Base-by-base conservation (phyloP, 2,797 vertebrate species). In the Cossypha niveicapilla region DNA sequence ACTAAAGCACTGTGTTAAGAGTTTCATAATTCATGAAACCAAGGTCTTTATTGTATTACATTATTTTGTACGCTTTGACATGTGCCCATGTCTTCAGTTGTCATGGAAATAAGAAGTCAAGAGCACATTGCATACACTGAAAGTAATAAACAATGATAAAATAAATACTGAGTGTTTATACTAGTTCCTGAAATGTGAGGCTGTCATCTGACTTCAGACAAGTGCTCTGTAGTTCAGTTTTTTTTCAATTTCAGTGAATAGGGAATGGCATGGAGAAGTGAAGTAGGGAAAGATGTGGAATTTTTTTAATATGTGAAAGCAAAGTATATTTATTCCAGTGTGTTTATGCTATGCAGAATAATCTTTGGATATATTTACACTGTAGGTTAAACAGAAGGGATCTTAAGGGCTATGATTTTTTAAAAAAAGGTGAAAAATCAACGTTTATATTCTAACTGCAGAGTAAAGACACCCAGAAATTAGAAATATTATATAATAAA, bases 81-180 rank as follows among this genome's bases (percentile, higher is more conserved):
- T 57, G 53, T 86, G 57, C 84, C 63, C 44, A 0, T 67, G 68
- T 80, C 85, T 94, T 85, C 75, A 74, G 94, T 93, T 91, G 91
- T 85, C 89, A 87, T 93, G 68, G 95, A 92, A 94, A 93, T 86
- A 80, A 87, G 74, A 70, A 80, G 44, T 87, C 67, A 91, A 56
- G 47, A 71, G 79, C 54, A 77, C 22, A 61, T 35, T 81, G 45
- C 70, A 62, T 87, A 71, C 53, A 58, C 45, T 68, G 68, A 92
- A 86, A 92, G 78, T 83, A 68, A 93, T 73, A 90, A 94, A 72
- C 83, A 73, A 37, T 79, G 21, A 53, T 85, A 81, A 61, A 76
- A 67, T 51, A 42, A 87, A 72, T 45, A 66, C 19, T 48, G n/a
- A n/a, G 7, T 1, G 6, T 80, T 92, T 83, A 47, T 67, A 39